Percentiles rank a stretch among this genome's conserved stretches.
These are phyloP conservation scores for Armadillidium nasatum DNA, from an alignment of 1,140 invertebrate species.

Conservation along the genomic window DNA sequence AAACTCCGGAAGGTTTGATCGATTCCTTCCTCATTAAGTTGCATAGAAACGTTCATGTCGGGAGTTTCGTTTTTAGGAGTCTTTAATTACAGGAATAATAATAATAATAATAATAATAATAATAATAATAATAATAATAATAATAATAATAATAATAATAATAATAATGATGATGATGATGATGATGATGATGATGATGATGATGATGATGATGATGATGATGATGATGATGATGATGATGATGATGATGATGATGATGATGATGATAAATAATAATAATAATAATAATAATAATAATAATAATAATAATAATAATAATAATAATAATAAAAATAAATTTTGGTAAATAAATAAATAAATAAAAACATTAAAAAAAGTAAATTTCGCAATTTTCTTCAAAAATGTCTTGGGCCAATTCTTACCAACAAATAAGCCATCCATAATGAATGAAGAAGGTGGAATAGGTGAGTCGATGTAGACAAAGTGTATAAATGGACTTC, in stretches of 20 bases:
- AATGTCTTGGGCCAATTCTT: neutral
- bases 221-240: no score
- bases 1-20: conserved; percentile 25
- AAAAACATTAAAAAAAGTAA: no score
- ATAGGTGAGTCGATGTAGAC: conserved; percentile 39
- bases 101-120: no score
- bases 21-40: conserved; percentile 23
- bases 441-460: conserved; percentile 38
- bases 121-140: no score
- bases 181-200: no score
- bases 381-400: neutral
- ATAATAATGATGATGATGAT: no score
- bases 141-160: no score
- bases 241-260: no score
- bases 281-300: neutral
- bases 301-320: neutral
- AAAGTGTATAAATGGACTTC: conserved; percentile 38
- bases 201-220: no score
- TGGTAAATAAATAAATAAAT: no score
- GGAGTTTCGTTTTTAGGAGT: neutral
- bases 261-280: no score
- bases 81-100: neutral
- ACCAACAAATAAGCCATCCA: conserved; percentile 34
- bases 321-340: neutral
- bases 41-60: neutral